Conservation (phyloP, 2,113 vertebrate species). For the Arvicanthis niloticus region DNA sequence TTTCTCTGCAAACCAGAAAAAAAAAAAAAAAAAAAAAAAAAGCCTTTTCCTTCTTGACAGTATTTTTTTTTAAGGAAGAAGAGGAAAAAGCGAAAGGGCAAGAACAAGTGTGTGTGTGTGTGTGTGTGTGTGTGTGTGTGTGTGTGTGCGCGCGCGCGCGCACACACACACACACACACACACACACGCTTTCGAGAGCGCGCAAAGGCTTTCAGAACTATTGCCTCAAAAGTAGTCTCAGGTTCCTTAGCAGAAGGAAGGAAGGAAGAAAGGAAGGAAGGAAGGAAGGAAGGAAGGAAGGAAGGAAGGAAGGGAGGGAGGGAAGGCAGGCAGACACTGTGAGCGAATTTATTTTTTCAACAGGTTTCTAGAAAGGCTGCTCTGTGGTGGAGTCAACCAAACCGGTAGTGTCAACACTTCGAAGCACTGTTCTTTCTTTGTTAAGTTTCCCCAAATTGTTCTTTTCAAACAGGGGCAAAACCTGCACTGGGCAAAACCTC, state of each 20-base stretch:
- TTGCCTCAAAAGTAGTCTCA: slow-evolving; percentile 80
- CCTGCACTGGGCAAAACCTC: background rate
- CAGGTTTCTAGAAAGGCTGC: slow-evolving; percentile 85
- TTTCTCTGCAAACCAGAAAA: slow-evolving; percentile 89
- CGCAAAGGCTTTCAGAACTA: slow-evolving; percentile 83
- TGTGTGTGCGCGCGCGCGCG: background rate
- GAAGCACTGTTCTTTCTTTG: slow-evolving; percentile 41
- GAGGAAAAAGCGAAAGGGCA: slow-evolving; percentile 62
- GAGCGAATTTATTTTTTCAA: slow-evolving; percentile 86
- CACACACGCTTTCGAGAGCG: background rate
- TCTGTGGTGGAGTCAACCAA: background rate
- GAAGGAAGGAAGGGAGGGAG: background rate
- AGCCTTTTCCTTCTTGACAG: slow-evolving; percentile 82
- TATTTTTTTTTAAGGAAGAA: slow-evolving; percentile 72
- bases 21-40: background rate
- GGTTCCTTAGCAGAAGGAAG: slow-evolving; percentile 63
- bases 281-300: background rate
- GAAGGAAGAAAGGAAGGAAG: background rate
- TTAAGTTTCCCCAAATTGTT: slow-evolving; percentile 73
- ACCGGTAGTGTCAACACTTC: background rate
- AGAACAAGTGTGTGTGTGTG: background rate
- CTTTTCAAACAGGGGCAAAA: background rate
- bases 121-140: background rate
- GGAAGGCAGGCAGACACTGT: background rate
- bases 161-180: no score